Conservation (phyloP, 2,113 vertebrate genomes). For the Romanogobio albipinnatus region DNA sequence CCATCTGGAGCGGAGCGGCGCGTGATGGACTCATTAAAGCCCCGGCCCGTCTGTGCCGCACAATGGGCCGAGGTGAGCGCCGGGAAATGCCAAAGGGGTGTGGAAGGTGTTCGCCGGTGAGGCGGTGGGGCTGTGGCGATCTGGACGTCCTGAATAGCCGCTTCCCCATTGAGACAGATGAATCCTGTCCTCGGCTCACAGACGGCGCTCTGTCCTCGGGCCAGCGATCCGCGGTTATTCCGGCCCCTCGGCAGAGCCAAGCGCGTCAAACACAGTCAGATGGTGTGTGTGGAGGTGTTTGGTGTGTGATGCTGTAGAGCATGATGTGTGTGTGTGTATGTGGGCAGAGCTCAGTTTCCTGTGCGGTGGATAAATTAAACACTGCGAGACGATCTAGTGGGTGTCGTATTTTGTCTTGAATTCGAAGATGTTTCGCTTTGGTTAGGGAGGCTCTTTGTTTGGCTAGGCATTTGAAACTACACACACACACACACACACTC, state of each 20-base stretch:
- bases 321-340: constrained; percentile 26
- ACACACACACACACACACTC: not conserved
- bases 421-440: constrained; percentile 4
- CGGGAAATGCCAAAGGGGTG: not conserved
- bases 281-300: constrained; percentile 49
- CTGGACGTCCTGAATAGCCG: not conserved
- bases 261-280: constrained; percentile 25
- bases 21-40: constrained; percentile 42
- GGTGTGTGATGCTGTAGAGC: not conserved
- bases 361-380: constrained; percentile 26
- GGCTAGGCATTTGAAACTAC: not conserved
- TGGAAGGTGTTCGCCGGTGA: not conserved
- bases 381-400: constrained; percentile 10
- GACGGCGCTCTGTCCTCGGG: not conserved
- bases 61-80: not conserved
- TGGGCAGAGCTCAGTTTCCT: constrained; percentile 32
- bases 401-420: constrained; percentile 6
- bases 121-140: constrained; percentile 3
- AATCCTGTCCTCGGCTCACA: not conserved
- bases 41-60: not conserved
- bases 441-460: not conserved
- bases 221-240: not conserved
- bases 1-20: constrained; percentile 55
- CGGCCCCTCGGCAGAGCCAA: not conserved
- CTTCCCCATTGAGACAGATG: not conserved